Conservation (phyloP, 1,140 invertebrate species). For the Apis florea region DNA sequence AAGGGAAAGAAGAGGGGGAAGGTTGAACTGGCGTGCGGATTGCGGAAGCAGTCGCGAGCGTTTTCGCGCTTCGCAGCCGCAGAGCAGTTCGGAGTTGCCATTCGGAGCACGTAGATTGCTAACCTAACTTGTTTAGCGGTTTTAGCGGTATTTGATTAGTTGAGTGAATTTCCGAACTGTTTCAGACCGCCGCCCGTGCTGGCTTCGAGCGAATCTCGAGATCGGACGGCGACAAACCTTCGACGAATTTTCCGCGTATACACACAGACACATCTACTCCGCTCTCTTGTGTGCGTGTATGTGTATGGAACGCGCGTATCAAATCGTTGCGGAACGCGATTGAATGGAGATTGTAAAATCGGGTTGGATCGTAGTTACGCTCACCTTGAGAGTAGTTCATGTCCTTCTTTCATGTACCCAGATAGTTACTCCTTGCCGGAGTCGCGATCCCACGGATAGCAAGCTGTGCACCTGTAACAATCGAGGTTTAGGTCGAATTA, state of each 20-base stretch:
- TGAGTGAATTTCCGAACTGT: slow-evolving; percentile 79
- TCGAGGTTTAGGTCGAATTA: background rate
- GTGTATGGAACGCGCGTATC: background rate
- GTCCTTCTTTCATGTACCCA: slow-evolving; percentile 79
- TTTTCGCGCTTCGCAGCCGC: slow-evolving; percentile 67
- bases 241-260: slow-evolving; percentile 50
- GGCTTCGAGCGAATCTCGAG: slow-evolving; percentile 41
- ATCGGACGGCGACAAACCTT: slow-evolving; percentile 62
- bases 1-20: background rate
- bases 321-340: background rate
- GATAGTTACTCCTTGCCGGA: slow-evolving; percentile 75
- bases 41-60: slow-evolving; percentile 66
- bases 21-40: slow-evolving; percentile 56
- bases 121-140: slow-evolving; percentile 79
- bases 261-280: background rate
- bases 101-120: slow-evolving; percentile 78
- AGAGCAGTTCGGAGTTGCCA: slow-evolving; percentile 72
- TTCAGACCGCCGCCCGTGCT: slow-evolving; percentile 61
- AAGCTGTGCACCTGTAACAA: slow-evolving; percentile 69
- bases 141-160: slow-evolving; percentile 80
- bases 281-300: background rate
- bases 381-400: slow-evolving; percentile 81
- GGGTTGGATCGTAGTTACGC: slow-evolving; percentile 8
- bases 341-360: slow-evolving; percentile 7
- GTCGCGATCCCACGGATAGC: slow-evolving; percentile 63